Evolutionary conservation across 2,113 vertebrate genomes (phyloP).

Genomic region (Cyprinodon brontotheroides): DNA sequence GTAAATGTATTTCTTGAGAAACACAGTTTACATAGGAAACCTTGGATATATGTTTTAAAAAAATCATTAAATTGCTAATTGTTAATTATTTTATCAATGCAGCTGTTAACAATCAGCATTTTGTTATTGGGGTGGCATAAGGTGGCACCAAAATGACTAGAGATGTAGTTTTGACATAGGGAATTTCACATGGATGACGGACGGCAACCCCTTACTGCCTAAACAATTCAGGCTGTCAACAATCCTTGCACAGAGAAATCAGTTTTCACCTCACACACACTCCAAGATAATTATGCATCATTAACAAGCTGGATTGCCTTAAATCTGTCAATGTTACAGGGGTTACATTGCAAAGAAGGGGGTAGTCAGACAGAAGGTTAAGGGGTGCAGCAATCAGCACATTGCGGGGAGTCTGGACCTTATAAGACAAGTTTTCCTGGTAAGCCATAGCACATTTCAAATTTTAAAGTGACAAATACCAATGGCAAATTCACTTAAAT

Average conservation of each 20-base stretch:
- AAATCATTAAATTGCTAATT: neutral
- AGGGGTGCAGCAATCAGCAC: neutral
- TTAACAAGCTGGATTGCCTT: slow-evolving; percentile 46
- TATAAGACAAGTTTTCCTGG: neutral
- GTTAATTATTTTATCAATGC: neutral
- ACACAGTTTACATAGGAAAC: neutral
- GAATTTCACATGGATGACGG: slow-evolving; percentile 38
- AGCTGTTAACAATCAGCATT: neutral
- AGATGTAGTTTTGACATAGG: neutral
- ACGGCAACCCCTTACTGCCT: slow-evolving; percentile 19
- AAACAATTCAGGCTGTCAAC: slow-evolving; percentile 46
- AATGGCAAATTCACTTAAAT: neutral
- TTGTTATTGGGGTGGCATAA: too few species aligned
- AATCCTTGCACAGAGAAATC: slow-evolving; percentile 18
- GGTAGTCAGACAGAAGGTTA: neutral
- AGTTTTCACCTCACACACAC: slow-evolving; percentile 51
- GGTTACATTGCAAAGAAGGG: slow-evolving; percentile 25
- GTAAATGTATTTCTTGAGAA: neutral
- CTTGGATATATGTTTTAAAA: neutral
- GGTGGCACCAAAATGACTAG: neutral
- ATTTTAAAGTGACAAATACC: neutral
- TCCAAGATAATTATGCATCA: slow-evolving; percentile 62
- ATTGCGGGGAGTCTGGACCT: neutral
- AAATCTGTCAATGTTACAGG: slow-evolving; percentile 24
- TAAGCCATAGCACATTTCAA: neutral